Conservation (phyloP, 1,140 invertebrate genomes). For the Lordiphosa stackelbergi region DNA sequence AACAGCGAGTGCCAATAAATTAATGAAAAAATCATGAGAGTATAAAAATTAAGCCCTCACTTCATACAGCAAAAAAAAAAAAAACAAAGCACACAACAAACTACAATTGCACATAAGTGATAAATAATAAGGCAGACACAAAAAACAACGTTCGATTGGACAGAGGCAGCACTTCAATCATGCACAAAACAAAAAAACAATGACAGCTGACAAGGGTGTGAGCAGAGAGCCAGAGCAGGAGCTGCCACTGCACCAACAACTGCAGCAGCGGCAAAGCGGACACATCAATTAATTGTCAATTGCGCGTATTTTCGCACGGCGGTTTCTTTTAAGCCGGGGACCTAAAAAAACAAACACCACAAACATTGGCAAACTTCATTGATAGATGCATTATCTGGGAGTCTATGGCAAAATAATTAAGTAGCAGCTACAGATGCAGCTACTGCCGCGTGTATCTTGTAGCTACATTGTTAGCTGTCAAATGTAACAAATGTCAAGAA, state of each 20-base stretch:
- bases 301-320: slow-evolving; percentile 73
- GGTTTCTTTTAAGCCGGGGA: slow-evolving; percentile 58
- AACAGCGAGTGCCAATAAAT: slow-evolving; percentile 45
- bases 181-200: slow-evolving; percentile 38
- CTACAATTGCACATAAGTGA: slow-evolving; percentile 61
- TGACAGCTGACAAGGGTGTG: slow-evolving; percentile 75
- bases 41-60: slow-evolving; percentile 52
- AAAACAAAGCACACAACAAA: slow-evolving; percentile 33
- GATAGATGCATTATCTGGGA: slow-evolving; percentile 30
- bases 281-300: slow-evolving; percentile 76
- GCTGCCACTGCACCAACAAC: slow-evolving; percentile 24
- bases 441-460: slow-evolving; percentile 51
- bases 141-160: slow-evolving; percentile 38
- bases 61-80: slow-evolving; percentile 24
- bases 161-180: slow-evolving; percentile 49
- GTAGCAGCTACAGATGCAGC: slow-evolving; percentile 31
- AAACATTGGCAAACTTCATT: slow-evolving; percentile 50
- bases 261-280: slow-evolving; percentile 49
- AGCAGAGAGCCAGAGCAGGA: slow-evolving; percentile 48
- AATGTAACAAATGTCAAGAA: slow-evolving; percentile 73
- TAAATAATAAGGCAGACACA: slow-evolving; percentile 62
- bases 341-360: slow-evolving; percentile 25
- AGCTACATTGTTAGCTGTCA: slow-evolving; percentile 71
- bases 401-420: slow-evolving; percentile 70
- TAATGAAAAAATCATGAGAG: slow-evolving; percentile 70